Base-by-base conservation (phyloP, 2,888 invertebrate species). In the Leptinotarsa juncta region DNA sequence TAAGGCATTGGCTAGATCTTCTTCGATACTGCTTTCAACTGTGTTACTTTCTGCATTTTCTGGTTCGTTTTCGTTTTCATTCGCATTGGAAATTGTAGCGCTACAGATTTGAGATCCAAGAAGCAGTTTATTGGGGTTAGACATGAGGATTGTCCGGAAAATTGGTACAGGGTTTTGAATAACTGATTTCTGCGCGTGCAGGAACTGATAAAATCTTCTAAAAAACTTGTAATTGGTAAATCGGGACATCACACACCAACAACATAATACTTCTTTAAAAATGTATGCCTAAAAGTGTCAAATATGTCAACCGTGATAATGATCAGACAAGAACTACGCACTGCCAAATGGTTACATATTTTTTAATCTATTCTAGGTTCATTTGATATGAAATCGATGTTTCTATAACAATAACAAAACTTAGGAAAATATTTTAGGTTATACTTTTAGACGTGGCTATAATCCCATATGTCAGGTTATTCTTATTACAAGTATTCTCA, bases 1-100 rank as follows among this genome's bases (percentile, higher is more conserved):
- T 15, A 83, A 82, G 7, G 83, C 84, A 72, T 81, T 73, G 49
- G 77, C 71, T 14, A 84, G 71, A 53, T 81, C 80, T 51, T 83
- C 79, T 70, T 84, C 76, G 15, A 79, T 20, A 23, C 71, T 74
- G 32, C 16, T 62, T 42, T 32, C 32, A 14, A 42, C 7, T 12
- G 16, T 16, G 16, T 16, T n/a, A 42, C 18, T 42, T 42, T 42
- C 42, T 32, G 32, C n/a, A 51, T 51, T 51, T n/a, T 51, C 51
- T n/a, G n/a, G 16, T 60, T 55, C 66, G 10, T 26, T 23, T 60
- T 55, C 66, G 4, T 26, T 23, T 62, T 72, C 66, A 18, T 48
- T 69, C 20, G 26, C 53, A n/a, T 68, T 65, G n/a, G 65, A 32
- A 50, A 70, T 65, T 15, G 48, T 67, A 20, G 57, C 49, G 4